Evolutionary conservation across 2,797 vertebrate species (phyloP).

Genomic region (Ctenopoma kingsleyae): DNA sequence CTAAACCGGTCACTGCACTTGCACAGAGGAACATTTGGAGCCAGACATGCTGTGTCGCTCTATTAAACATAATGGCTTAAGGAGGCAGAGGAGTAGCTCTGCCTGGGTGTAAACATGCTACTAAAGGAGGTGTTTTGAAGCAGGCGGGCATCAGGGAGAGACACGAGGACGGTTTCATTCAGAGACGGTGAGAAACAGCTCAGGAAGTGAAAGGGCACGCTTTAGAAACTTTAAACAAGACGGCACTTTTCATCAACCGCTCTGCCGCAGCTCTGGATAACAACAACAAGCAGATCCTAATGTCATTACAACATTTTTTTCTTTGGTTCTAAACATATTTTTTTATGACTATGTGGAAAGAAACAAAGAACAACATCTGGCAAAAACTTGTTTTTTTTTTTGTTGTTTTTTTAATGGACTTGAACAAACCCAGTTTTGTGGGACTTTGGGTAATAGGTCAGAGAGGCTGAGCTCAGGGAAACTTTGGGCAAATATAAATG

Average conservation of each 20-base stretch:
- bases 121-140: slow-evolving; percentile 40
- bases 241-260: slow-evolving; percentile 17
- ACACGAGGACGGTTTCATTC: slow-evolving; percentile 19
- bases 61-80: slow-evolving; percentile 53
- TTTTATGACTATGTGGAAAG: slow-evolving; percentile 80
- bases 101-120: slow-evolving; percentile 48
- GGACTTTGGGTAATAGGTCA: slow-evolving; percentile 83
- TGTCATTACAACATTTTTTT: slow-evolving; percentile 61
- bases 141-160: slow-evolving; percentile 13
- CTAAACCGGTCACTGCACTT: slow-evolving; percentile 16
- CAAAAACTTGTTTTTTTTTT: slow-evolving; percentile 65
- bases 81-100: slow-evolving; percentile 39
- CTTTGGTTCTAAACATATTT: slow-evolving; percentile 59
- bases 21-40: slow-evolving; percentile 36
- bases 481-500: slow-evolving; percentile 81
- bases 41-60: slow-evolving; percentile 17
- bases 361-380: slow-evolving; percentile 81
- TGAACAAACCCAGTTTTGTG: slow-evolving; percentile 84
- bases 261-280: slow-evolving; percentile 46
- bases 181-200: slow-evolving; percentile 26
- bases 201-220: slow-evolving; percentile 12
- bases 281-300: slow-evolving; percentile 66
- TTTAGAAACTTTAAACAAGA: slow-evolving; percentile 21
- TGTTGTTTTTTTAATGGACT: slow-evolving; percentile 62
- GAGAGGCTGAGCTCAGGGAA: slow-evolving; percentile 84